Evolutionary conservation across 2,888 invertebrate genomes (phyloP), one percentile per base, ranked within the genome.

Genomic region (Carterocephalus palaemon): DNA sequence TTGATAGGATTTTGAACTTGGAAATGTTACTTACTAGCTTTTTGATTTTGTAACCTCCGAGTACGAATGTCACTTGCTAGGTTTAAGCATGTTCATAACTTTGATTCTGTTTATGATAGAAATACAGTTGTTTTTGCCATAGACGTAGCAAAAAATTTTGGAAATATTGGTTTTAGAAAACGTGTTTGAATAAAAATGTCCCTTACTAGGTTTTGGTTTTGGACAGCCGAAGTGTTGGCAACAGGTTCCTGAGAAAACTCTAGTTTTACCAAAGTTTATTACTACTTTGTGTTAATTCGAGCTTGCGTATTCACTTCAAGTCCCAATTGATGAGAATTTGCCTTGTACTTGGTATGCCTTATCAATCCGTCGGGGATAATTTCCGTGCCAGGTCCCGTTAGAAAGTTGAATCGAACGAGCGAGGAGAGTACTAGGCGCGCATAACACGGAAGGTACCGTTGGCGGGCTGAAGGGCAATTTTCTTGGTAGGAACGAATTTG

Each of bases 361-460:
- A 36, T 43, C 43, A 43, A 43, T 43, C 43, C 29, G 29, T 36
- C 16, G 43, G n/a, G 36, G 43, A 36, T 43, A 43, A 43, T 43
- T 43, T 43, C 22, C 36, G 16, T 36, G 43, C 22, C 43, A 29
- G 22, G 43, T 48, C 41, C 57, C 57, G 53, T 55, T 56, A 52
- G 41, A 51, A 46, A 51, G 54, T 53, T 56, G 46, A 52, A 58
- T 54, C 46, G 53, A 43, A 49, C 47, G 24, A 38, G 42, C 36
- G 10, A 43, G 48, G 53, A 52, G 55, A 57, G 51, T 64, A 70
- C 67, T 50, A 65, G 64, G 64, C 43, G 45, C 49, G 59, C 70
- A 74, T 64, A 67, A 57, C 50, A 53, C 56, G 62, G 62, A 52
- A 67, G 65, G 60, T 69, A 72, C 75, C 73, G 76, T 79, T 79